Evolutionary conservation across 2,113 vertebrate genomes (phyloP).

Genomic region (Chunga burmeisteri): DNA sequence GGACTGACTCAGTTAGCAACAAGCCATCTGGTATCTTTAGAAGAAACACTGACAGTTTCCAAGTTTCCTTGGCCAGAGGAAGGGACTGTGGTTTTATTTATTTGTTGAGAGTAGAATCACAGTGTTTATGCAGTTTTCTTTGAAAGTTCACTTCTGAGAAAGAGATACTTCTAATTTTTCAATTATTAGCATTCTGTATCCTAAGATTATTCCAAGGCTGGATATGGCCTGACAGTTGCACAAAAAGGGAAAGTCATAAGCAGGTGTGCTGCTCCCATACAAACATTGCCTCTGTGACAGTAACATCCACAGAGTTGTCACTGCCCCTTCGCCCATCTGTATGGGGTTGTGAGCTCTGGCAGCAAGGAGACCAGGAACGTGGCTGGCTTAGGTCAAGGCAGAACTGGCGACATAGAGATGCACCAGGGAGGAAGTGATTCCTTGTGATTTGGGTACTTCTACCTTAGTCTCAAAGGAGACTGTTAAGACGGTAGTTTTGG

Average conservation of each 20-base stretch:
- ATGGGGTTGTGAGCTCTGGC: neutral
- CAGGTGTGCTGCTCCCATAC: too few relatives aligned
- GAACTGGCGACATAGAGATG: neutral
- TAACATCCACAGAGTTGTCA: neutral
- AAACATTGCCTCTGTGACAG: neutral
- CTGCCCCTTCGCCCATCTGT: neutral
- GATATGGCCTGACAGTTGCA: neutral
- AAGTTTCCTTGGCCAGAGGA: neutral
- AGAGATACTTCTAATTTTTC: neutral
- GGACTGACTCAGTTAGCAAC: neutral
- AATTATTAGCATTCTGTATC: neutral
- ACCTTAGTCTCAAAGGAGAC: neutral
- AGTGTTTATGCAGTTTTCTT: neutral
- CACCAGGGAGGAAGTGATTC: neutral
- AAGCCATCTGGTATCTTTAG: neutral
- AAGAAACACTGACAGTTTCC: neutral
- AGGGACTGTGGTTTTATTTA: neutral
- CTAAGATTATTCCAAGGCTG: neutral
- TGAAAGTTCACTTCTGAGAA: neutral
- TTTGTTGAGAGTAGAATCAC: neutral
- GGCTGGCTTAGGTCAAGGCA: neutral
- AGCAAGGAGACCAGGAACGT: neutral
- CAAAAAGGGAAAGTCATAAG: neutral
- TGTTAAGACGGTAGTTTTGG: neutral
- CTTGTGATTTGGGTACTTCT: neutral